Base-by-base conservation (phyloP, 2,113 vertebrate species). In the Cygnus buccinator region DNA sequence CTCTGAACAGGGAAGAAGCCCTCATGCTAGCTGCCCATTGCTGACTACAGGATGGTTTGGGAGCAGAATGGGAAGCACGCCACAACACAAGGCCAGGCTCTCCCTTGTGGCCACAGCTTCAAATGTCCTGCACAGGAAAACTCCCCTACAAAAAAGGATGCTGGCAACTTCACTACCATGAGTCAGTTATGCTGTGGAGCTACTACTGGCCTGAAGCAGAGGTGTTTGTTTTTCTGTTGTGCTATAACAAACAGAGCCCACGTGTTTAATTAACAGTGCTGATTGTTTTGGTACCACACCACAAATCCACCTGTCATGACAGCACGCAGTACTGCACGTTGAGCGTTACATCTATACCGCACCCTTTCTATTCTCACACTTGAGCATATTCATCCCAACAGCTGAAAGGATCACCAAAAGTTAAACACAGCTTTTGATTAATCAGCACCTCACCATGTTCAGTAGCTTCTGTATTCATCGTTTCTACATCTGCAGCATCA, bases 401-500 rank as follows among this genome's bases (percentile, higher is more conserved):
- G 62, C 25, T 89, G 26, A 89, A 95, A 90, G 61, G 52, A 35
- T 31, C 23, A 37, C 31, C 39, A 76, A 82, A 41, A 68, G 39
- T 61, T 66, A 84, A 80, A 65, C 14, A 52, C 13, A 80, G 43
- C 74, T 94, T 96, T 88, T 72, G 71, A 93, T 83, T 75, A 21
- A 41, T 52, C 44, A 68, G 76, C 84, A 87, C 85, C 97, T 98
- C 92, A 98, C 98, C 98, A 31, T 97, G 96, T 89, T 96, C 95
- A 1, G 95, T 82, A 89, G 90, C 88, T 94, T 98, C 97, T 14
- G 71, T 91, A 84, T 59, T 97, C 98, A 97, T 97, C 63, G 89
- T 98, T 97, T 99, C 98, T 35, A 98, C 97, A 94, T 98, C 98
- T 52, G 97, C 97, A 97, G 98, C 98, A 57, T 99, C 99, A 63